phyloP scores from a whole-genome alignment of 2,797 vertebrate genomes.

The Premnoplex brunnescens region DNA sequence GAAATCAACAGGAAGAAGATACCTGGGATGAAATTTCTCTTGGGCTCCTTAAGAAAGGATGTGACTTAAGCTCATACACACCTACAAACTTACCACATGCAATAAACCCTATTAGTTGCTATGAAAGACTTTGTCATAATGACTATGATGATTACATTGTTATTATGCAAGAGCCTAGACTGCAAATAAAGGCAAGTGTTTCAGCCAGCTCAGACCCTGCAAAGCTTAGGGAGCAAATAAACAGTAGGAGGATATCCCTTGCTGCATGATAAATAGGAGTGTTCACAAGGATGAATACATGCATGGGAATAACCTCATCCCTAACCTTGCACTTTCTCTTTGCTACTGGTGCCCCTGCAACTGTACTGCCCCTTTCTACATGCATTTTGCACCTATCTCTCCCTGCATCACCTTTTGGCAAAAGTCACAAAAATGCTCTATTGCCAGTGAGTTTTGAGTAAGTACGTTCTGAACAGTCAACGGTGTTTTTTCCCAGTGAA shows the following conservation, averaged over 20 bases:
- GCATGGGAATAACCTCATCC: background rate
- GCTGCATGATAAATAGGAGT: background rate
- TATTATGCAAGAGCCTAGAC: background rate
- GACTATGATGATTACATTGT: background rate
- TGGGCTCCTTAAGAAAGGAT: background rate
- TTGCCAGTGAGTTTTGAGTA: background rate
- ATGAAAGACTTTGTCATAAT: background rate
- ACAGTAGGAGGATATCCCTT: background rate
- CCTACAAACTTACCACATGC: fast-evolving
- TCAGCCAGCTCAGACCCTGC: background rate
- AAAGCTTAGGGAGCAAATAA: background rate
- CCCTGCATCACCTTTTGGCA: background rate
- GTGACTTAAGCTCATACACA: background rate
- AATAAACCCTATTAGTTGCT: background rate
- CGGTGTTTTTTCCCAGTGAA: background rate
- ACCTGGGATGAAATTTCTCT: background rate
- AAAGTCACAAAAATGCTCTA: fast-evolving
- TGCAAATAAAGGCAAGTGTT: background rate
- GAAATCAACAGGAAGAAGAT: background rate
- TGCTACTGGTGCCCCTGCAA: background rate
- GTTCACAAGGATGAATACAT: background rate
- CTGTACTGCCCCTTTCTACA: background rate
- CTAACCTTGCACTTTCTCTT: background rate
- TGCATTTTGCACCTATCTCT: background rate
- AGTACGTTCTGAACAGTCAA: background rate